Base-by-base conservation (phyloP, 1,140 invertebrate genomes). In the Drosophila kohkoa region DNA sequence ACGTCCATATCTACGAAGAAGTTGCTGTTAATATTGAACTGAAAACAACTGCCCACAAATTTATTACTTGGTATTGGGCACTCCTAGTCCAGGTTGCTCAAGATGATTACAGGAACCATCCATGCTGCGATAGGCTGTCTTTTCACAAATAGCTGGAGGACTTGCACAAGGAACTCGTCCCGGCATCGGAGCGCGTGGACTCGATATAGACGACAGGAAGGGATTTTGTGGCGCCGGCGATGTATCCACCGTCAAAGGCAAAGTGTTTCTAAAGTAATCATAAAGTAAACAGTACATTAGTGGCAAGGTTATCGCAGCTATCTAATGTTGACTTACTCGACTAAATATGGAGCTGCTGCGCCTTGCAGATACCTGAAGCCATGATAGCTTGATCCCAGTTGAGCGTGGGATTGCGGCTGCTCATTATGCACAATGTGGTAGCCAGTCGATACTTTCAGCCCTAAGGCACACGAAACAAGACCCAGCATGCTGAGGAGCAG, bases 91-190 rank as follows among this genome's bases (percentile, higher is more conserved):
- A 0, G 96, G 95, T 79, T 95, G 95, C 30, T 94, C 82, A 4
- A 96, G 82, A 92, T 98, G 98, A 90, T 98, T 98, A 87, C 97
- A 98, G 0, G 96, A 95, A 0, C 97, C 97, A 91, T 98, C 97
- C 55, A 96, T 94, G 1, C 95, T 94, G 16, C 97, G 94, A 85
- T 97, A 98, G 59, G 94, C 94, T 0, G 93, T 92, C 55, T 94
- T 92, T 7, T 89, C 85, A 75, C 95, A 95, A 10, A 68, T 46
- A 4, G 91, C 59, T 8, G 93, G 93, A 10, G 93, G 71, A 54
- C 72, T 90, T 28, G 93, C 93, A 81, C 93, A 94, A 0, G 89
- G 46, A 10, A 86, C 80, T 5, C 49, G 62, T 1, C 85, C 88
- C 0, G 88, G 78, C 11, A 51, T 89, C 2, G 64, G 32, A n/a